Evolutionary conservation across 2,888 invertebrate genomes (phyloP).

Genomic region (Rosalia funebris): DNA sequence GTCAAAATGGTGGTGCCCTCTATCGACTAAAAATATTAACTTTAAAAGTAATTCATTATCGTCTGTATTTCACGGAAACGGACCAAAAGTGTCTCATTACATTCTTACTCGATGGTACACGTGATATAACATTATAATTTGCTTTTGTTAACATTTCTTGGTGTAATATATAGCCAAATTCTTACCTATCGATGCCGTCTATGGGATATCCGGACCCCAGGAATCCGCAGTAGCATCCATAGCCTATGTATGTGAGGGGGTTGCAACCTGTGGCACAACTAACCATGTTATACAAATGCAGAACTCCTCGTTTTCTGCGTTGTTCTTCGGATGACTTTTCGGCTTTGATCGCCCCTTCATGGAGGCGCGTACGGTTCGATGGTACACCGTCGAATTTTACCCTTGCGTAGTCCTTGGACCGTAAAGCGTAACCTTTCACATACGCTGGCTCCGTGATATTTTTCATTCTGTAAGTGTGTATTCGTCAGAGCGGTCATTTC

Average conservation of each 20-base stretch:
- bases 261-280: constrained; percentile 87
- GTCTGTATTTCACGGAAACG: too few relatives aligned
- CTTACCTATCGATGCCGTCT: constrained; percentile 83
- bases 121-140: too few relatives aligned
- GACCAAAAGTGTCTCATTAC: too few relatives aligned
- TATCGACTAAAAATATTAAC: too few relatives aligned
- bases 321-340: constrained; percentile 20
- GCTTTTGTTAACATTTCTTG: too few relatives aligned
- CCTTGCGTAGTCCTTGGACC: background rate
- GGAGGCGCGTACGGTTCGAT: background rate
- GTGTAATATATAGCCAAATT: too few relatives aligned
- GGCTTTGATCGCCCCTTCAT: background rate
- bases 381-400: constrained; percentile 6
- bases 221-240: constrained; percentile 92
- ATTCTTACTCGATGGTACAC: too few relatives aligned
- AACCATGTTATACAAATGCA: constrained; percentile 87
- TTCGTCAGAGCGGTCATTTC: too few relatives aligned
- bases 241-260: constrained; percentile 84
- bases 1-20: too few relatives aligned
- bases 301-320: constrained; percentile 77
- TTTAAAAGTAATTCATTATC: too few relatives aligned
- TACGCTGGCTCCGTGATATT: background rate
- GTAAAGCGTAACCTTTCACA: constrained; percentile 2
- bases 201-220: constrained; percentile 81
- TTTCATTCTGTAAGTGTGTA: background rate